Evolutionary conservation across 2,797 vertebrate genomes (phyloP), one percentile per base, ranked within the genome.

Genomic region (Galago senegalensis): DNA sequence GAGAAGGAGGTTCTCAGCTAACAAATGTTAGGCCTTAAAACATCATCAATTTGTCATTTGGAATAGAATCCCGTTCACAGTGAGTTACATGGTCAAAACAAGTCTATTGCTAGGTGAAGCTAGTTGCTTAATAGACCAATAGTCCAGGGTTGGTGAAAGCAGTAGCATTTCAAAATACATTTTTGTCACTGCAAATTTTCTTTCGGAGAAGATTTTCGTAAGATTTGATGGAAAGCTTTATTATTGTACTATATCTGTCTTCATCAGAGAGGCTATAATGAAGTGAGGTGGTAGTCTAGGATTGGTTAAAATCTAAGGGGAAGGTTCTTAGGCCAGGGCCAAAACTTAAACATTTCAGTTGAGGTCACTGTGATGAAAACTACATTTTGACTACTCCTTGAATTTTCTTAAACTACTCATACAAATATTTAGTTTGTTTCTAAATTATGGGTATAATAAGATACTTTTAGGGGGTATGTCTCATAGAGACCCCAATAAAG

Each of bases 131-230:
- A 58, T 2, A 70, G 65, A 37, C 60, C n/a, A 53, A 27, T 60
- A 21, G 3, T 34, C 46, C 46, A 61, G 31, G n/a, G 61, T 89
- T 3, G 3, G 27, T 84, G 75, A 88, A 46, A 91, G 67, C 14
- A 29, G 43, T 37, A 75, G 34, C 46, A 63, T 56, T 96, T 84
- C 49, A 88, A 75, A 79, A 43, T 77, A 49, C 13, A 61, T 67
- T 85, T 72, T 34, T 27, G 43, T 46, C 7, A 72, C 29, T 40
- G 7, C 77, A 17, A 0, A 7, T 40, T 77, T 84, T 72, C 65
- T 63, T 87, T 37, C 73, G 84, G 72, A 91, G 87, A 82, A 85
- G 27, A 83, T 34, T n/a, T 90, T 92, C 58, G 31, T 89, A 73
- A 43, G 61, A 63, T n/a, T 83, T 82, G 76, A 49, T 25, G 76